phyloP scores from a whole-genome alignment of 2,888 invertebrate genomes.

The Nomada fabriciana region DNA sequence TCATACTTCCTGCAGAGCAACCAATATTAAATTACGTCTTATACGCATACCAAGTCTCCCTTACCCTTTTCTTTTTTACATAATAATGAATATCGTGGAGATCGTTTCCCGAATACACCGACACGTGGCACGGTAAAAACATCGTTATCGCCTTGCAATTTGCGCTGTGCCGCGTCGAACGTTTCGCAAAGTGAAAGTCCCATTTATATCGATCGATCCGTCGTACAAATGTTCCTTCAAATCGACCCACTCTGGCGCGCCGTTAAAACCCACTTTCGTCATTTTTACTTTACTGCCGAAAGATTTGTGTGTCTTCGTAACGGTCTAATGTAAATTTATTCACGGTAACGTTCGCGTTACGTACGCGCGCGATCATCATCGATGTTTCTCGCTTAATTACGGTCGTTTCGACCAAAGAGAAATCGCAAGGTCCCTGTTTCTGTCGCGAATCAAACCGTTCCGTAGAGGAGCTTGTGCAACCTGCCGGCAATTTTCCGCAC shows the following conservation, averaged over 20 bases:
- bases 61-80: not conserved
- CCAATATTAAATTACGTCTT: not conserved
- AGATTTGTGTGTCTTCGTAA: not conserved
- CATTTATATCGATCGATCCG: constrained; percentile 31
- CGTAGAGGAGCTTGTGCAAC: constrained; percentile 49
- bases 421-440: constrained; percentile 37
- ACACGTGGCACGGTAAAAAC: not conserved
- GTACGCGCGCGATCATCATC: constrained; percentile 1
- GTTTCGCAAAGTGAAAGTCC: constrained; percentile 43
- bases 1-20: not conserved
- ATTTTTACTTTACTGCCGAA: not conserved
- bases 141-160: constrained; percentile 24
- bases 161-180: constrained; percentile 11
- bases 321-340: constrained; percentile 5
- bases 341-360: constrained; percentile 2
- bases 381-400: constrained; percentile 38
- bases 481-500: constrained; percentile 53
- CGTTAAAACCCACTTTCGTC: constrained; percentile 33
- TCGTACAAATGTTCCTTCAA: constrained; percentile 17
- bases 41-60: not conserved
- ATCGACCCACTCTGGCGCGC: not conserved
- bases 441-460: constrained; percentile 10
- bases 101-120: not conserved
- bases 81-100: constrained; percentile 2
- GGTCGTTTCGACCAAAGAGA: constrained; percentile 20